These are phyloP conservation scores for Thera britannica DNA, from an alignment of 2,888 invertebrate species.

Conservation along the genomic window DNA sequence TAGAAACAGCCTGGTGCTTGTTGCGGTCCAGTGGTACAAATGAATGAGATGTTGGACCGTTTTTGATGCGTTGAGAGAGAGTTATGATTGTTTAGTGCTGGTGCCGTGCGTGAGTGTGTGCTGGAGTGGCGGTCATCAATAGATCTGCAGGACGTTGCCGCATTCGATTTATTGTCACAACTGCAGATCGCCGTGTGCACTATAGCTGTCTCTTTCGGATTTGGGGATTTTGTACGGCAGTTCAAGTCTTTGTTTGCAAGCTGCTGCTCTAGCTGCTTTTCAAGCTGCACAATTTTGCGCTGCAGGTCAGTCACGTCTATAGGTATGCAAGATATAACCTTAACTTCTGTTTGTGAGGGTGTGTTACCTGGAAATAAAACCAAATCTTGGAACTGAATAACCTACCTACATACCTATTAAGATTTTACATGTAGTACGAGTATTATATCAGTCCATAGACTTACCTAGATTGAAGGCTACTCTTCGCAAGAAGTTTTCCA, in stretches of 20 bases:
- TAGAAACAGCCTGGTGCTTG: slow-evolving; percentile 1
- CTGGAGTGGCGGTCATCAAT: slow-evolving; percentile 8
- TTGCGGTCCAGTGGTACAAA: slow-evolving; percentile 3
- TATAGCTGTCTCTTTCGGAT: slow-evolving; percentile 9
- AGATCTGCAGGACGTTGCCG: slow-evolving; percentile 11
- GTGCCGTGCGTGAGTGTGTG: neutral
- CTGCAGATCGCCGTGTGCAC: slow-evolving; percentile 25
- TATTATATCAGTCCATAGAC: neutral
- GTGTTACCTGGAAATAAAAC: slow-evolving; percentile 64
- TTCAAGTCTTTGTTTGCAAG: slow-evolving; percentile 10
- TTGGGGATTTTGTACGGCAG: neutral
- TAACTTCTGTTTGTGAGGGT: slow-evolving; percentile 76
- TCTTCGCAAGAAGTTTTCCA: slow-evolving; percentile 71
- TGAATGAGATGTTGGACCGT: slow-evolving; percentile 18
- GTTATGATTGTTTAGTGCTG: neutral
- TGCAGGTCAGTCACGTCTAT: slow-evolving; percentile 78
- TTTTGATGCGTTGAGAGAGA: slow-evolving; percentile 2
- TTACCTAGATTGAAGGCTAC: slow-evolving; percentile 73
- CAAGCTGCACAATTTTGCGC: slow-evolving; percentile 65
- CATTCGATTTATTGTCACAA: slow-evolving; percentile 16
- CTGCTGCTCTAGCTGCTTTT: slow-evolving; percentile 60
- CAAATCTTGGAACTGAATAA: neutral
- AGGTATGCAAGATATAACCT: slow-evolving; percentile 79
- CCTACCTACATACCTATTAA: neutral
- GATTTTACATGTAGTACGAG: neutral